Conservation (phyloP, 2,113 vertebrate genomes). For the Psophia crepitans region DNA sequence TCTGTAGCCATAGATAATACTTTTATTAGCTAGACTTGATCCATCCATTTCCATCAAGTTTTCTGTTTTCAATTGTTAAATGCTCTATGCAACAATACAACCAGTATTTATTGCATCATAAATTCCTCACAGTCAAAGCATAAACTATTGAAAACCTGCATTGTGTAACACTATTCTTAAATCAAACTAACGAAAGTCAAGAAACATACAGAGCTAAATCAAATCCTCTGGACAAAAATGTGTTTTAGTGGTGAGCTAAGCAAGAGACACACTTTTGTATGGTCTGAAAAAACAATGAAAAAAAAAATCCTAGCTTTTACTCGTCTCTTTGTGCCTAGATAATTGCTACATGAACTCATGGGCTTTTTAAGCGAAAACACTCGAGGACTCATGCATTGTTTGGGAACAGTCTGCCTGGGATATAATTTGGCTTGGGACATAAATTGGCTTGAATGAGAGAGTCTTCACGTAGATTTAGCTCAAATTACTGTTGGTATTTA, state of each 20-base stretch:
- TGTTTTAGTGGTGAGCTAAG: conserved; percentile 12
- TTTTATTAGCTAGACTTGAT: conserved; percentile 7
- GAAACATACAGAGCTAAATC: conserved; percentile 2
- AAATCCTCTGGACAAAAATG: not conserved
- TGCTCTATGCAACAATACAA: not conserved
- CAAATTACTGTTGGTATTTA: conserved; percentile 40
- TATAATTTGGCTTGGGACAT: conserved; percentile 44
- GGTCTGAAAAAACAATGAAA: not conserved
- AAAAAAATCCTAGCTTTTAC: not conserved
- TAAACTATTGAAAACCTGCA: conserved; percentile 24
- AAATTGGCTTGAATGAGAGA: conserved; percentile 46
- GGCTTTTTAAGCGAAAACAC: conserved; percentile 16
- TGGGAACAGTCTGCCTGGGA: conserved; percentile 31
- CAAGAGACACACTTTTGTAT: not conserved
- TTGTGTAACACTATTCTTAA: conserved; percentile 14
- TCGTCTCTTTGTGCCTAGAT: not conserved
- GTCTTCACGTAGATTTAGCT: conserved; percentile 3
- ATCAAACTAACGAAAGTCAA: conserved; percentile 12
- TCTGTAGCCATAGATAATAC: not conserved
- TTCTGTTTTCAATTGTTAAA: conserved; percentile 26
- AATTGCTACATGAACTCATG: conserved; percentile 1
- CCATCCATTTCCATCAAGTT: conserved; percentile 12
- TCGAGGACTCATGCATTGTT: conserved; percentile 27
- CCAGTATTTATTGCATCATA: conserved; percentile 45
- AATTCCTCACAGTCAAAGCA: conserved; percentile 15